Percentiles rank a stretch among this genome's conserved stretches.
phyloP scores from a whole-genome alignment of 2,113 vertebrate species.

The Xenopus borealis region DNA sequence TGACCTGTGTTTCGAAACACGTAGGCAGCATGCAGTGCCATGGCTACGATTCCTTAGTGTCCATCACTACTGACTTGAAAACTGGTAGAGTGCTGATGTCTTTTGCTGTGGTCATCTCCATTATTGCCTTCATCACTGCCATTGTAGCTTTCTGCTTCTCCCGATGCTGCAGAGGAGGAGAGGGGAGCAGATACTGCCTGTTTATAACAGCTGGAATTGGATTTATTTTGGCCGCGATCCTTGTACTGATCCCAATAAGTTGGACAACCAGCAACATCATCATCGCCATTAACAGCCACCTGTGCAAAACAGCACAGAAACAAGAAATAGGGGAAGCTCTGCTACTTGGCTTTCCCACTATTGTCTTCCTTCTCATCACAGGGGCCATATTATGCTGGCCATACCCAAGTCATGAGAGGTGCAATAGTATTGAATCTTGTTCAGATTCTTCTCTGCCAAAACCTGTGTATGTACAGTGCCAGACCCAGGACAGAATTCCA shows the following conservation, averaged over 20 bases:
- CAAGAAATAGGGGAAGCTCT: slow-evolving; percentile 87
- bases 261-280: slow-evolving; percentile 81
- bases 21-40: slow-evolving; percentile 77
- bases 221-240: slow-evolving; percentile 77
- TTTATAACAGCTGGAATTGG: slow-evolving; percentile 75
- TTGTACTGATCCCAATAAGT: slow-evolving; percentile 78
- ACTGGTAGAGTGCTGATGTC: slow-evolving; percentile 77
- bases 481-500: slow-evolving; percentile 8
- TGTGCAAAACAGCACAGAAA: slow-evolving; percentile 70
- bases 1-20: slow-evolving; percentile 75
- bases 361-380: slow-evolving; percentile 72
- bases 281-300: slow-evolving; percentile 79
- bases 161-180: slow-evolving; percentile 62
- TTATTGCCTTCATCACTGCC: slow-evolving; percentile 75
- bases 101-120: slow-evolving; percentile 72
- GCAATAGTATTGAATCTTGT: neutral
- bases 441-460: slow-evolving; percentile 27
- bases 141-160: slow-evolving; percentile 76
- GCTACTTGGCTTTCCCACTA: slow-evolving; percentile 81
- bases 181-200: slow-evolving; percentile 63
- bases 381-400: slow-evolving; percentile 76
- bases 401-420: slow-evolving; percentile 56
- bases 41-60: slow-evolving; percentile 75
- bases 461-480: slow-evolving; percentile 14
- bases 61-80: slow-evolving; percentile 72